Evolutionary conservation across 1,140 invertebrate genomes (phyloP).

Genomic region (Triops longicaudatus): DNA sequence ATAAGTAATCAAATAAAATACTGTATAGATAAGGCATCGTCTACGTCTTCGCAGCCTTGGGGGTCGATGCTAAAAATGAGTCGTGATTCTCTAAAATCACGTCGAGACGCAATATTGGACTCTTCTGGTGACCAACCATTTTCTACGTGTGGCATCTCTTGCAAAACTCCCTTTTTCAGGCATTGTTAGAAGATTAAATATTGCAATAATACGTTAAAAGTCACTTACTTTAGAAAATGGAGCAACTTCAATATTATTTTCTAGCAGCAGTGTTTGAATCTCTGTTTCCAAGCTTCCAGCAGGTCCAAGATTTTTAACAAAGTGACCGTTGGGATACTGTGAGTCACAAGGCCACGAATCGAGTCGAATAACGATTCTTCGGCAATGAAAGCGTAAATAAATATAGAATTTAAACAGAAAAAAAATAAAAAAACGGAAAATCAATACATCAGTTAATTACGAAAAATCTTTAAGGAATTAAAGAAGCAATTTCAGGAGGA

Average conservation of each 20-base stretch:
- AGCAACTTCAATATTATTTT: not conserved
- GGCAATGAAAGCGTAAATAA: too few relatives aligned
- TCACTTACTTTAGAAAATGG: not conserved
- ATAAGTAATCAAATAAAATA: not conserved
- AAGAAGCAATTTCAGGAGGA: not conserved
- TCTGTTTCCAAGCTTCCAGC: not conserved
- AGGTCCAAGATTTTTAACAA: not conserved
- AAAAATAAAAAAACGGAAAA: too few relatives aligned
- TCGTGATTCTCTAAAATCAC: not conserved
- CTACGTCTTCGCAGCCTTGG: slow-evolving; percentile 10
- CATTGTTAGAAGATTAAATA: not conserved
- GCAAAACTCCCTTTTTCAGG: not conserved
- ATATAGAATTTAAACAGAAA: too few relatives aligned
- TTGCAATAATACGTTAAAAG: too few relatives aligned
- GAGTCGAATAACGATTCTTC: not conserved
- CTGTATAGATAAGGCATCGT: not conserved
- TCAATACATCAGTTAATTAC: too few relatives aligned
- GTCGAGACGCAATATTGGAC: not conserved
- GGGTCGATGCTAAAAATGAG: not conserved
- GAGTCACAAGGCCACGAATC: not conserved
- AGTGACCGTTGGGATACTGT: not conserved
- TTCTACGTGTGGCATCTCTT: not conserved
- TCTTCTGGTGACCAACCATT: not conserved
- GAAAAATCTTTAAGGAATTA: too few relatives aligned
- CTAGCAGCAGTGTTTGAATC: not conserved